phyloP scores from a whole-genome alignment of 2,113 vertebrate genomes.

The Xenopus borealis region DNA sequence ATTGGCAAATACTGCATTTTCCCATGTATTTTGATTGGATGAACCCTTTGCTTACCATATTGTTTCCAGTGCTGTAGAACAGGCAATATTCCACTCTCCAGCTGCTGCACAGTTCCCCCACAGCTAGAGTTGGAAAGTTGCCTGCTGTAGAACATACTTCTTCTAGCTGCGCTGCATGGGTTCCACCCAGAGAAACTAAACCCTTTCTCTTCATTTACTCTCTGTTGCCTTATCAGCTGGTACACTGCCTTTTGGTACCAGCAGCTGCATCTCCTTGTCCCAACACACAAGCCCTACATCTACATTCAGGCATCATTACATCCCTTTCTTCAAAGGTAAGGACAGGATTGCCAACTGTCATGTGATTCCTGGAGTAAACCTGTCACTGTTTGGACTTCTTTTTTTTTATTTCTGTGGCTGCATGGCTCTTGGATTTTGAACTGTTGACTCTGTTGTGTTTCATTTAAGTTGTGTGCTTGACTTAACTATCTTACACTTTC shows the following conservation, averaged over 20 bases:
- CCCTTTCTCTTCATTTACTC: slow-evolving; percentile 66
- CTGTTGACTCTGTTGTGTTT: slow-evolving; percentile 44
- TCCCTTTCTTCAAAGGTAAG: slow-evolving; percentile 97
- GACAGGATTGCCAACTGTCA: slow-evolving; percentile 61
- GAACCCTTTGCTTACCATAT: slow-evolving; percentile 26
- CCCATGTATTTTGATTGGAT: no score
- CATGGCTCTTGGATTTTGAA: slow-evolving; percentile 55
- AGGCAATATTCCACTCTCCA: neutral
- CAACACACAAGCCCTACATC: slow-evolving; percentile 90
- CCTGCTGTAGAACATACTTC: slow-evolving; percentile 14
- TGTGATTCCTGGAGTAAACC: slow-evolving; percentile 54
- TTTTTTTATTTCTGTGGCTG: slow-evolving; percentile 52
- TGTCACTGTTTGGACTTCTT: slow-evolving; percentile 52
- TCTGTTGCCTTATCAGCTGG: slow-evolving; percentile 73
- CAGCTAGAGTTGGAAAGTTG: neutral
- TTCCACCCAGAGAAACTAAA: slow-evolving; percentile 52
- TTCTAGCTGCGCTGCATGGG: slow-evolving; percentile 27
- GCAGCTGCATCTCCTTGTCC: slow-evolving; percentile 79
- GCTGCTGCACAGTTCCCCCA: no score
- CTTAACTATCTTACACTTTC: neutral
- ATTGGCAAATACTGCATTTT: no score
- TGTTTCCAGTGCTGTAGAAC: slow-evolving; percentile 26
- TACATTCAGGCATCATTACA: slow-evolving; percentile 93
- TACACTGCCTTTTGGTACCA: slow-evolving; percentile 78
- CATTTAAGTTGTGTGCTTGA: neutral